Evolutionary conservation across 2,888 invertebrate species (phyloP).

Genomic region (Anorthoa munda): DNA sequence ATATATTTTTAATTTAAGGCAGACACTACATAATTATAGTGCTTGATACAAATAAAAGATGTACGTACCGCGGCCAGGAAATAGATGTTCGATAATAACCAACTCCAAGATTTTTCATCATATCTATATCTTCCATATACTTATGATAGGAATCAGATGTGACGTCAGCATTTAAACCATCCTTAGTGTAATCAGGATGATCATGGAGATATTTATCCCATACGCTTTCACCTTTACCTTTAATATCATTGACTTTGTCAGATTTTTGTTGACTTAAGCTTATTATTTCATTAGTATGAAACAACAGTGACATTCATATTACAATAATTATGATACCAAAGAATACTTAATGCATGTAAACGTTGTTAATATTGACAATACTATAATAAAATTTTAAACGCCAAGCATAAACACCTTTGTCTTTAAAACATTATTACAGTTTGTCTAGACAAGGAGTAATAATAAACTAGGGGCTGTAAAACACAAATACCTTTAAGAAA

Average conservation of each 20-base stretch:
- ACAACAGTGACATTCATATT: background rate
- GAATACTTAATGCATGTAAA: background rate
- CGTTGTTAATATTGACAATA: background rate
- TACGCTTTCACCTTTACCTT: slow-evolving; percentile 32
- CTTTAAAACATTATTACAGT: background rate
- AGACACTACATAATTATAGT: background rate
- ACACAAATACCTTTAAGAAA: slow-evolving; percentile 2
- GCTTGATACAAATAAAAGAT: background rate
- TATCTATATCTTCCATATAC: slow-evolving; percentile 29
- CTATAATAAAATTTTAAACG: slow-evolving; percentile 5
- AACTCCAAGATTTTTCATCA: slow-evolving; percentile 30
- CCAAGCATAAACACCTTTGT: background rate
- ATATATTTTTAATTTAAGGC: no score
- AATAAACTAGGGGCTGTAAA: background rate
- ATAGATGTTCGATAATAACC: slow-evolving; percentile 26
- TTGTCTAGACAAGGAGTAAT: background rate
- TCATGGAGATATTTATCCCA: slow-evolving; percentile 32
- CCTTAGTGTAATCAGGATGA: slow-evolving; percentile 2
- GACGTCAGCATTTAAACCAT: slow-evolving; percentile 27
- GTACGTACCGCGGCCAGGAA: slow-evolving; percentile 30
- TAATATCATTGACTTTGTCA: background rate
- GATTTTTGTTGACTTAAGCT: background rate
- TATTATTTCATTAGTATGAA: background rate
- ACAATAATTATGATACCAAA: background rate
- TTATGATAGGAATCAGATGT: slow-evolving; percentile 34